Base-by-base conservation (phyloP, 2,888 invertebrate species). In the Hybos culiciformis region DNA sequence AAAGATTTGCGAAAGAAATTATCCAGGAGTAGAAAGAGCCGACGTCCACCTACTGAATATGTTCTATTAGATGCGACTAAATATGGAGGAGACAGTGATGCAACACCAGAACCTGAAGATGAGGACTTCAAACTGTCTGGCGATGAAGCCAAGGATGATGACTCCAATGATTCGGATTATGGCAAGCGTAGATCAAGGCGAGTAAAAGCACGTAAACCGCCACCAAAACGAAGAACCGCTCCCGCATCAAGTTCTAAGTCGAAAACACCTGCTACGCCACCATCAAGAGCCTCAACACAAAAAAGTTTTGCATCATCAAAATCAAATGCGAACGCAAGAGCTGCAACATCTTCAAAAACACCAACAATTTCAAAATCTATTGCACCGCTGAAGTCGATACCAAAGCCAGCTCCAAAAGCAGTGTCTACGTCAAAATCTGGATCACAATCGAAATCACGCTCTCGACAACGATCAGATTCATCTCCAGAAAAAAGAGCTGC, bases 91-190 rank as follows among this genome's bases (percentile, higher is more conserved):
- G 46, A 47, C 3, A 45, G 48, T 8, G 51, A 48, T 14, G 48
- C 47, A 12, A 54, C 56, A 12, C 58, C 59, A 34, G 57, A 57
- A 29, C 50, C 53, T 0, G 56, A 60, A 21, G 60, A 61, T 24
- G 67, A 67, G 43, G 60, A 56, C 1, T 67, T 64, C 17, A 64
- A 66, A 46, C 53, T 66, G 2, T 65, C 66, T 4, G 61, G 66
- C 42, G 62, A 57, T 9, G 55, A 54, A 15, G 63, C 59, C 33
- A 56, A 54, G 24, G 57, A 57, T 26, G 59, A 59, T 19, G 59
- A 60, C 0, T 59, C 56, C 19, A 34, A 46, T 1, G 61, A 61
- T 29, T 56, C 60, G 2, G 64, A 61, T 29, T 57, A 54, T 7
- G 53, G 47, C 4, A 52, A 55, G 37, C 55, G 54, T 8, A 50